Evolutionary conservation across 2,888 invertebrate genomes (phyloP).

Genomic region (Geotrupes spiniger): DNA sequence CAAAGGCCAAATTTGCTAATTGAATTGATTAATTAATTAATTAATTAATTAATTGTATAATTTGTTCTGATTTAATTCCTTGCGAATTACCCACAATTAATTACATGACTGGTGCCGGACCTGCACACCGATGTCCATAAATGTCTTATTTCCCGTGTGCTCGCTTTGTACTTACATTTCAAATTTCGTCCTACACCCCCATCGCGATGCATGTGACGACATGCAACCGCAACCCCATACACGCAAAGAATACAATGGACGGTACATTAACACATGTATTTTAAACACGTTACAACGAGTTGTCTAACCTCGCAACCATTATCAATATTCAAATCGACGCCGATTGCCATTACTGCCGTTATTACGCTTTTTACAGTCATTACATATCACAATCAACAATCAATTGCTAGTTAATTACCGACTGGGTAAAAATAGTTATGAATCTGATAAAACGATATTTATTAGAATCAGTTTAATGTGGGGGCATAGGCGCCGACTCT

Average conservation of each 20-base stretch:
- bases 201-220: conserved; percentile 16
- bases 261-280: conserved; percentile 30
- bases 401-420: conserved; percentile 20
- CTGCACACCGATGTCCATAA: neutral
- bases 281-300: conserved; percentile 28
- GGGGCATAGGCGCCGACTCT: conserved; percentile 1
- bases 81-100: neutral
- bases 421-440: conserved; percentile 9
- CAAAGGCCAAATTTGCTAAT: too few relatives aligned
- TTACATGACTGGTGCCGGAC: neutral
- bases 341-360: conserved; percentile 15
- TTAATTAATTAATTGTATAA: too few relatives aligned
- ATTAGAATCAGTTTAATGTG: conserved; percentile 8
- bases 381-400: conserved; percentile 22
- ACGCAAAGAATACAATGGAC: conserved; percentile 26
- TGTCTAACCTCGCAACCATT: conserved; percentile 12
- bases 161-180: neutral
- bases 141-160: conserved; percentile 8
- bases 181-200: conserved; percentile 9
- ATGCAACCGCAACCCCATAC: conserved; percentile 24
- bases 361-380: conserved; percentile 20
- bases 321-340: conserved; percentile 17
- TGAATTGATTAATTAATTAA: too few relatives aligned
- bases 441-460: conserved; percentile 9
- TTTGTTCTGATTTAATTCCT: neutral